Percentiles rank a stretch among this genome's conserved stretches.
phyloP scores from a whole-genome alignment of 2,888 invertebrate genomes.

The Lasioglossum oenotherae region DNA sequence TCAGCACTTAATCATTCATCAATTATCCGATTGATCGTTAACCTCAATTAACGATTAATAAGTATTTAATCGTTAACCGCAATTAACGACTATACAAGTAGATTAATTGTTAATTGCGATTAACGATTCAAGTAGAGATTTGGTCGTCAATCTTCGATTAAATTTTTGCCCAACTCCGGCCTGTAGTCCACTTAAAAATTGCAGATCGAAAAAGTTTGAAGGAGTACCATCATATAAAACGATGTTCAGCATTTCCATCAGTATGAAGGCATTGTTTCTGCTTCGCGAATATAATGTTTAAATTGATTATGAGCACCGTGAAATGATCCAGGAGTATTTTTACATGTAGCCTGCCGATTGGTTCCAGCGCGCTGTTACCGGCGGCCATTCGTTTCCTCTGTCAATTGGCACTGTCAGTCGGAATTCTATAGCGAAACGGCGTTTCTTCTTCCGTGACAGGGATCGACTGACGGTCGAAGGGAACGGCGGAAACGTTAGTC shows the following conservation, averaged over 20 bases:
- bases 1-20: too few relatives aligned
- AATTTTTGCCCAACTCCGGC: too few relatives aligned
- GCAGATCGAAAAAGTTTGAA: neutral
- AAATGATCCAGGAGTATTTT: neutral
- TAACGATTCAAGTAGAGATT: too few relatives aligned
- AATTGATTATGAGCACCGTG: neutral
- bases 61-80: too few relatives aligned
- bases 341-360: neutral
- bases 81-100: too few relatives aligned
- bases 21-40: too few relatives aligned
- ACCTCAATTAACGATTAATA: too few relatives aligned
- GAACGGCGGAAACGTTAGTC: constrained; percentile 34
- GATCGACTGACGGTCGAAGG: constrained; percentile 29
- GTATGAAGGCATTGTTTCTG: constrained; percentile 66
- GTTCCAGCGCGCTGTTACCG: constrained; percentile 65
- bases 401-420: constrained; percentile 76
- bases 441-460: constrained; percentile 67
- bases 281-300: neutral
- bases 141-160: too few relatives aligned
- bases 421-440: constrained; percentile 57
- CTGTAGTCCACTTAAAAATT: neutral
- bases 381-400: constrained; percentile 75
- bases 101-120: too few relatives aligned
- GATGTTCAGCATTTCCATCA: constrained; percentile 63
- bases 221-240: neutral